phyloP scores from a whole-genome alignment of 2,888 invertebrate species.

The Lasioglossum pauxillum region DNA sequence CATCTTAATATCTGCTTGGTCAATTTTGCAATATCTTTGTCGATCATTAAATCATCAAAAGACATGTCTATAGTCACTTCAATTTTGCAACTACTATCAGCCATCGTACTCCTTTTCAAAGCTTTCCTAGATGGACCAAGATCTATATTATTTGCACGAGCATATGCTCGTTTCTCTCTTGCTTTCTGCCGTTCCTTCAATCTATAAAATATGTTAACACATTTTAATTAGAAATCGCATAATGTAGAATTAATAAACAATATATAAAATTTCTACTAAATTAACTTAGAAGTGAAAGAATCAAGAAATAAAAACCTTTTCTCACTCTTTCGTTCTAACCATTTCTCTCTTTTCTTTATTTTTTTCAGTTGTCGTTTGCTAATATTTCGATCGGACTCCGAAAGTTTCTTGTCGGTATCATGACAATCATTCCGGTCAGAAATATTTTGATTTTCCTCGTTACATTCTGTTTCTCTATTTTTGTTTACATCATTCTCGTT shows the following conservation, averaged over 20 bases:
- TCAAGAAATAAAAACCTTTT: constrained; percentile 85
- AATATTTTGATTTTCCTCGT: constrained; percentile 5
- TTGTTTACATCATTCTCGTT: constrained; percentile 21
- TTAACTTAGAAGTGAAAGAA: constrained; percentile 13
- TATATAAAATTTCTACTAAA: background rate
- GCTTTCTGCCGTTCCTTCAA: constrained; percentile 89
- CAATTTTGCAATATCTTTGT: constrained; percentile 94
- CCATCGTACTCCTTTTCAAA: constrained; percentile 90
- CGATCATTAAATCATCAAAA: constrained; percentile 96
- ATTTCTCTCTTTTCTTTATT: constrained; percentile 89
- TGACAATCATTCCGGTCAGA: constrained; percentile 7
- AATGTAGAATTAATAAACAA: background rate
- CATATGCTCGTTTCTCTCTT: constrained; percentile 89
- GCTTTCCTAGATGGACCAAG: constrained; percentile 92
- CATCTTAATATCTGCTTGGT: constrained; percentile 95
- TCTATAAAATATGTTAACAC: constrained; percentile 69
- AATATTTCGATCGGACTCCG: constrained; percentile 55
- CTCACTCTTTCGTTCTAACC: constrained; percentile 89
- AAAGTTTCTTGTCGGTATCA: constrained; percentile 13
- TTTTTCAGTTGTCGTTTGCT: constrained; percentile 89
- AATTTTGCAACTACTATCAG: constrained; percentile 88
- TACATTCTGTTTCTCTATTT: constrained; percentile 5
- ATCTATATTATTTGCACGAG: constrained; percentile 89
- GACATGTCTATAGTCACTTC: constrained; percentile 94
- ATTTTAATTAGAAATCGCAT: background rate